Percentiles rank a stretch among this genome's conserved stretches.
These are phyloP conservation scores for Dinothrombium tinctorium DNA, from an alignment of 1,140 invertebrate genomes.

Conservation along the genomic window DNA sequence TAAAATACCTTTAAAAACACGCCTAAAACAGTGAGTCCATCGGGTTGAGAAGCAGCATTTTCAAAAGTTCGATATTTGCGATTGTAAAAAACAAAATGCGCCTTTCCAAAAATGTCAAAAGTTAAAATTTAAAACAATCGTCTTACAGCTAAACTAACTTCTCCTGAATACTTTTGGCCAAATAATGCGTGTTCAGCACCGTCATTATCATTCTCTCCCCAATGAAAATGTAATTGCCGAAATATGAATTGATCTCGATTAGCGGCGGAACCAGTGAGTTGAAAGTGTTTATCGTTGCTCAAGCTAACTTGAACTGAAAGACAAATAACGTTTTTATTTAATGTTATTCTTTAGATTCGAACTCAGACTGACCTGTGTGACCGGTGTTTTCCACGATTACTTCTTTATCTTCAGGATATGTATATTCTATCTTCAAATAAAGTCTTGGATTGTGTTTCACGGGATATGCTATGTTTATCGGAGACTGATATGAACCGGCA, in stretches of 20 bases:
- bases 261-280: constrained; percentile 24
- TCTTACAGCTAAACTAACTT: not conserved
- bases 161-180: not conserved
- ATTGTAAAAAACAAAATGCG: not conserved
- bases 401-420: too few relatives aligned
- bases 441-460: too few relatives aligned
- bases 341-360: too few relatives aligned
- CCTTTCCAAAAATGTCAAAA: not conserved
- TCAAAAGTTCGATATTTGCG: not conserved
- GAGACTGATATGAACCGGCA: too few relatives aligned
- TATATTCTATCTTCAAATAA: too few relatives aligned
- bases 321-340: too few relatives aligned
- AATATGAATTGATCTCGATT: constrained; percentile 21
- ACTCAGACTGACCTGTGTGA: too few relatives aligned
- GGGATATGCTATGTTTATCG: too few relatives aligned
- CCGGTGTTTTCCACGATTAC: too few relatives aligned
- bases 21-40: constrained; percentile 41
- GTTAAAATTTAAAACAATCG: not conserved
- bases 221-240: constrained; percentile 26
- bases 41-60: constrained; percentile 18
- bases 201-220: constrained; percentile 19
- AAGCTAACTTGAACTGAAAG: too few relatives aligned
- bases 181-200: constrained; percentile 20
- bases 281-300: too few relatives aligned
- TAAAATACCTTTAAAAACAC: constrained; percentile 29